Evolutionary conservation across 2,888 invertebrate genomes (phyloP).

Genomic region (Neoaliturus tenellus): DNA sequence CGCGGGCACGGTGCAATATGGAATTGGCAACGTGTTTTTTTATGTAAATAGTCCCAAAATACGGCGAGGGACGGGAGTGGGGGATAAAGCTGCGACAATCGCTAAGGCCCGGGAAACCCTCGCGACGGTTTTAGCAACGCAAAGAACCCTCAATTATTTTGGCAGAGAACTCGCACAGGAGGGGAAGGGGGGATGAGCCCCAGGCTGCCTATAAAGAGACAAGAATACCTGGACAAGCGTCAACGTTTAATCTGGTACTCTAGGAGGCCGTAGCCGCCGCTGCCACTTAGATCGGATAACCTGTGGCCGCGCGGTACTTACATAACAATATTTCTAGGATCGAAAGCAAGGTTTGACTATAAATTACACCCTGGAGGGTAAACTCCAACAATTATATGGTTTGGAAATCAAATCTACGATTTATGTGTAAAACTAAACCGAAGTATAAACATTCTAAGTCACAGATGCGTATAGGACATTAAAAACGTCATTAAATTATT

Average conservation of each 20-base stretch:
- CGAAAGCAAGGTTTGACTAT: too few species aligned
- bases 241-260: slow-evolving; percentile 53
- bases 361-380: too few species aligned
- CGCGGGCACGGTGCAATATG: slow-evolving; percentile 1
- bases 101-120: slow-evolving; percentile 58
- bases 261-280: background rate
- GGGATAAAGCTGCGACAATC: slow-evolving; percentile 52
- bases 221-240: slow-evolving; percentile 49
- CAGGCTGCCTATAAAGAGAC: slow-evolving; percentile 47
- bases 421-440: too few species aligned
- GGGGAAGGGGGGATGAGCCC: slow-evolving; percentile 29
- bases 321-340: background rate
- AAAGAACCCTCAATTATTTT: slow-evolving; percentile 56
- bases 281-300: slow-evolving; percentile 21
- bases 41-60: slow-evolving; percentile 55
- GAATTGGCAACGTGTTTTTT: slow-evolving; percentile 47
- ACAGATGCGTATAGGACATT: too few species aligned
- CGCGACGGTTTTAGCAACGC: slow-evolving; percentile 53
- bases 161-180: slow-evolving; percentile 36
- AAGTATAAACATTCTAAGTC: too few species aligned
- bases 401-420: too few species aligned
- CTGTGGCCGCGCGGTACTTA: background rate
- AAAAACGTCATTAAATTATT: background rate
- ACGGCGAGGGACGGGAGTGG: slow-evolving; percentile 46
- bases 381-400: too few species aligned